A percentile compares a stretch with the other conserved stretches of the same genome.
Evolutionary conservation across 2,888 invertebrate species (phyloP).

Genomic region (Torymus texanus): DNA sequence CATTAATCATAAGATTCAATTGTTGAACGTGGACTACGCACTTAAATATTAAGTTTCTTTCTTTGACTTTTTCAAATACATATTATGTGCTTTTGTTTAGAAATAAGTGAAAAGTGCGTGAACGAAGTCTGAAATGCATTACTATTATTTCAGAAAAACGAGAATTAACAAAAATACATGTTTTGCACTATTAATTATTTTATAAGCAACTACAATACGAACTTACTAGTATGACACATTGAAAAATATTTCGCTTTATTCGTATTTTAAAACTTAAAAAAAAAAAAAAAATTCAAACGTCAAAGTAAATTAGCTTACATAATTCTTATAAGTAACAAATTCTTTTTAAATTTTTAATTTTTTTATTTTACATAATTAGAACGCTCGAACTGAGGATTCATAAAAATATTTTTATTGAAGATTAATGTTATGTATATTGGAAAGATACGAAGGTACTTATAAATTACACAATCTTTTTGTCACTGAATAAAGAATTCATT

Average conservation of each 20-base stretch:
- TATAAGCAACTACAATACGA: too few relatives aligned
- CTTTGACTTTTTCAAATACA: conserved; percentile 1
- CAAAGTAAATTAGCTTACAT: too few relatives aligned
- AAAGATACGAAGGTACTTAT: conserved; percentile 30
- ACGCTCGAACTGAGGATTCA: background rate
- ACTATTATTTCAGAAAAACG: too few relatives aligned
- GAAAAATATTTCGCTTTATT: background rate
- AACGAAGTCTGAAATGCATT: too few relatives aligned
- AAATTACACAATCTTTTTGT: conserved; percentile 11
- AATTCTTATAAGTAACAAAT: too few relatives aligned
- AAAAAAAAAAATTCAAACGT: background rate
- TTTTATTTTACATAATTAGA: too few relatives aligned
- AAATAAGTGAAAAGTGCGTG: too few relatives aligned
- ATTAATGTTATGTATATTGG: conserved; percentile 21
- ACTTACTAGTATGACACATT: too few relatives aligned
- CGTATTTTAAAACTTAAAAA: conserved; percentile 2
- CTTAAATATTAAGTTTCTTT: conserved; percentile 3
- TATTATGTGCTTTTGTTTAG: too few relatives aligned
- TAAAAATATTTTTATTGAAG: background rate
- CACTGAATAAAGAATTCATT: conserved; percentile 25
- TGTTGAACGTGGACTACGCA: conserved; percentile 9
- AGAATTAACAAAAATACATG: background rate
- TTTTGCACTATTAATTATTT: too few relatives aligned
- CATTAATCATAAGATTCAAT: background rate
- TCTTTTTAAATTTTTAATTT: background rate